Percentiles rank a stretch among this genome's conserved stretches.
Conservation (phyloP, 1,140 invertebrate genomes). For the Acromyrmex heyeri region DNA sequence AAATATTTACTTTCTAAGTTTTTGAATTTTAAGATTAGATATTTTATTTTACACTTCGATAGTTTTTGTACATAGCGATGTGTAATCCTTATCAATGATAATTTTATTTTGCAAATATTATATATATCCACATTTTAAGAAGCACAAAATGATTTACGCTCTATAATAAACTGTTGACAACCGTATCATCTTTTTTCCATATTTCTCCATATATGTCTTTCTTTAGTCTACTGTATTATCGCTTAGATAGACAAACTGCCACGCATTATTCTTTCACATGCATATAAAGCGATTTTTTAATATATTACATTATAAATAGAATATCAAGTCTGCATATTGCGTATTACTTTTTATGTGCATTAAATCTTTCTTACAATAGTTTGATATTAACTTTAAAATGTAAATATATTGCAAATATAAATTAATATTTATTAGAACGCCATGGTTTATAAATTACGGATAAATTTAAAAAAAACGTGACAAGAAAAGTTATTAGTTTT, state of each 20-base stretch:
- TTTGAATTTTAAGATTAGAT: not conserved
- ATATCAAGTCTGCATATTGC: conserved; percentile 5
- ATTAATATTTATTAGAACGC: not conserved
- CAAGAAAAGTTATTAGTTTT: not conserved
- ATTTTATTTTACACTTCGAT: not conserved
- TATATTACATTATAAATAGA: conserved; percentile 12
- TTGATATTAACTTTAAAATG: not conserved
- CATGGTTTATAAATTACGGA: not conserved
- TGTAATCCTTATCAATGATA: not conserved
- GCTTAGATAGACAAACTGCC: conserved; percentile 24
- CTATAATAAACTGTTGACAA: conserved; percentile 18
- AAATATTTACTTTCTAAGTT: not conserved
- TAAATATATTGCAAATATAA: not conserved
- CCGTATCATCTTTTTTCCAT: conserved; percentile 18
- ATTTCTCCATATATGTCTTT: conserved; percentile 16
- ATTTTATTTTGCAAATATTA: conserved; percentile 20
- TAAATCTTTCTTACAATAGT: not conserved
- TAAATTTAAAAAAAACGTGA: not conserved
- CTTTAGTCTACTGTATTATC: not conserved
- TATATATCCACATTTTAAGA: not conserved
- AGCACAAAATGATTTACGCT: not conserved
- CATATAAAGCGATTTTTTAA: conserved; percentile 12
- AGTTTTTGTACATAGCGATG: not conserved
- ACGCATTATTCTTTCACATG: conserved; percentile 35
- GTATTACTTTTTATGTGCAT: not conserved